Evolutionary conservation across 2,113 vertebrate species (phyloP).

Genomic region (Thalassarche chlororhynchos): DNA sequence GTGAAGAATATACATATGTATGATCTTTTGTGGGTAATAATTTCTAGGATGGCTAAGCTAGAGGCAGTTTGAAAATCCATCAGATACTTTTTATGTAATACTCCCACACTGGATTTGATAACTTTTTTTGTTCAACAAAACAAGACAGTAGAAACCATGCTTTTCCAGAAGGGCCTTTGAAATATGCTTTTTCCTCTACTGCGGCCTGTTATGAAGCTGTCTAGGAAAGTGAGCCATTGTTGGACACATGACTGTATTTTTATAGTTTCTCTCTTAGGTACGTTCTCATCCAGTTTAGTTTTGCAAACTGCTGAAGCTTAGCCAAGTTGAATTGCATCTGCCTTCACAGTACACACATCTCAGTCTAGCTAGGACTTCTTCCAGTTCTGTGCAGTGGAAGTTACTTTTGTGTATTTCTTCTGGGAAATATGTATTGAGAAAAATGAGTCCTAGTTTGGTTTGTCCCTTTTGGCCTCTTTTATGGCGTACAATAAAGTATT

Average conservation of each 20-base stretch:
- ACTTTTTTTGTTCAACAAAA: not conserved
- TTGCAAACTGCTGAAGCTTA: constrained; percentile 13
- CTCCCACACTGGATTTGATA: not conserved
- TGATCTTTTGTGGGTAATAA: not conserved
- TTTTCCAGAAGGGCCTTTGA: constrained; percentile 1
- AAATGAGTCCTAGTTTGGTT: not conserved
- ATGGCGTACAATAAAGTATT: not conserved
- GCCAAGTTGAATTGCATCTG: constrained; percentile 4
- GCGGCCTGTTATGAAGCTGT: not conserved
- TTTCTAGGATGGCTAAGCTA: not conserved
- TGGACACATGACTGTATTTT: not conserved
- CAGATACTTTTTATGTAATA: not conserved
- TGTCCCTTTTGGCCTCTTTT: not conserved
- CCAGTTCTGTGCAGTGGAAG: not conserved
- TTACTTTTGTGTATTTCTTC: not conserved
- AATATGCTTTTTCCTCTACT: not conserved
- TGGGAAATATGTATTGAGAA: not conserved
- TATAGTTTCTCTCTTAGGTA: not conserved
- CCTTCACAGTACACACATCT: not conserved
- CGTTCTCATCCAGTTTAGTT: not conserved
- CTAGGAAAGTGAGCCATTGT: constrained; percentile 35
- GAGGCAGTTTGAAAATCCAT: not conserved
- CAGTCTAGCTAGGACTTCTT: not conserved
- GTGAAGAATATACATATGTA: not conserved
- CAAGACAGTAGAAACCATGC: not conserved